Evolutionary conservation across 2,113 vertebrate species (phyloP), one percentile per base, ranked within the genome.

Genomic region (Tetrax tetrax): DNA sequence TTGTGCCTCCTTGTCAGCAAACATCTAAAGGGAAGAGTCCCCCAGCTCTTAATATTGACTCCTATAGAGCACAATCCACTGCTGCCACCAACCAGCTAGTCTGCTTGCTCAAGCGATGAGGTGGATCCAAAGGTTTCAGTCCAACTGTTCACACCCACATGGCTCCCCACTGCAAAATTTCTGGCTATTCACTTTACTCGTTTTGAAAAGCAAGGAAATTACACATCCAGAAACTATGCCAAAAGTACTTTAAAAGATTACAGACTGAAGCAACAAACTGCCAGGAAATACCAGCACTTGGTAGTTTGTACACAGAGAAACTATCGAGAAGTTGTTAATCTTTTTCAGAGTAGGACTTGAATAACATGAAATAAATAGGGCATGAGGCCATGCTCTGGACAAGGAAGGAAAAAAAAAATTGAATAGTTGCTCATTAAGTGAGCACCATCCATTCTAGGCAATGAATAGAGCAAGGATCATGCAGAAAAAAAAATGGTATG

Each of bases 161-260:
- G n/a, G 71, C 8, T 89, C 65, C 68, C 64, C 38, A 13, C 41
- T 35, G 27, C 14, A 76, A 56, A 56, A 64, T 63, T 90, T 48
- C 38, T 71, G 78, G 54, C 37, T 69, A n/a, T 59, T 86, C 79
- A 15, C 37, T 65, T 59, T 12, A 9, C 23, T 89, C 69, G 33
- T 71, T 92, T 56, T 54, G 53, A 69, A 90, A 23, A 87, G 27
- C 54, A 61, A 79, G 89, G 89, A 96, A 95, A 68, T 92, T 87
- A 72, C 82, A 59, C 70, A 90, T 47, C 37, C 71, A 88, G 71
- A 85, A 82, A 66, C 75, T 45, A 63, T 83, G 89, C 85, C 85
- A 94, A 12, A 91, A 83, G 37, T 74, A 43, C 76, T 72, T 91
- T 15, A 48, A 68, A 92, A 54, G 64, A 91, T 56, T 93, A 77